Evolutionary conservation across 2,113 vertebrate genomes (phyloP), one percentile per base, ranked within the genome.

Genomic region (Clarias batrachus): DNA sequence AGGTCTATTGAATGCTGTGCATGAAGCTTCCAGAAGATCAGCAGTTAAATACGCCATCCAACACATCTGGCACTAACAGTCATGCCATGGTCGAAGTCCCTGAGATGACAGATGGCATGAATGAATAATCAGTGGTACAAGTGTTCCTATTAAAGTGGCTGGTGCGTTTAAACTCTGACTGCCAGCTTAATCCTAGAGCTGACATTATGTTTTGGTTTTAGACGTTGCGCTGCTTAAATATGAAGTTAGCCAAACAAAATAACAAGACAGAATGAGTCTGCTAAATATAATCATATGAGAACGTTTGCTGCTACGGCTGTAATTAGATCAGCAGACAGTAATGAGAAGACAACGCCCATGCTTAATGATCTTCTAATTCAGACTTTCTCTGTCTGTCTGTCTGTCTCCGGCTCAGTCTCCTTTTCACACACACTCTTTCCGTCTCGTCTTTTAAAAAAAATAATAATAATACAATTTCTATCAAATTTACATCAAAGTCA

Each of bases 401-500:
- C 84, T 60, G 5, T 82, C 79, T 57, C 27, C 19, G 16, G 2
- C 76, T 54, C 54, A 23, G n/a, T 8, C n/a, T 78, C n/a, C 27
- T 25, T 86, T 62, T 81, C 68, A n/a, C 85, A 82, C 77, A 63
- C 41, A 66, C 25, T 59, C 19, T 81, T 41, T 16, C 73, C 13
- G 70, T 48, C 68, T 85, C 60, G 37, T 73, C 80, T 60, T 85
- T 27, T 81, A n/a, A 37, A 87, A 41, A 41, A 41, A 41, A 6
- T 6, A 33, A 87, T 37, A 37, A 37, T 3, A 37, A 37, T 37
- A 79, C 86, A 73, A 87, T 86, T 82, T 88, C 89, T 82, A 86
- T 83, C 88, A 87, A 90, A 90, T 88, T 88, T 86, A 70, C 86
- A 89, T 90, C 88, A 88, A 90, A 91, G 91, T 88, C 84, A 82